phyloP scores from a whole-genome alignment of 2,888 invertebrate species.

The Listrodromus nycthemerus region DNA sequence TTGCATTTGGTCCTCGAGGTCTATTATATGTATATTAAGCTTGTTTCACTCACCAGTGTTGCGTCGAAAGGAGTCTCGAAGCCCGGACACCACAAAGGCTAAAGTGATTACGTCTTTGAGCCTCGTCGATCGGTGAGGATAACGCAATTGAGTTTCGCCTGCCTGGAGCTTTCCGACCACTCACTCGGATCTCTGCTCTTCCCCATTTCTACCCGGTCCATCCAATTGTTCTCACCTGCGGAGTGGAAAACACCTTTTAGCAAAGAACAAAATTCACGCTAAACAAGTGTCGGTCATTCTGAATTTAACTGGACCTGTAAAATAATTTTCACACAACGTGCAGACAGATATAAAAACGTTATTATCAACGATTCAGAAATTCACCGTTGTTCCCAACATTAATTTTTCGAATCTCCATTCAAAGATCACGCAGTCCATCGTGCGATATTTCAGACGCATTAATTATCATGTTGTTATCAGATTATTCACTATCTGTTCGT shows the following conservation, averaged over 20 bases:
- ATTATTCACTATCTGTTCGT: background rate
- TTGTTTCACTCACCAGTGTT: background rate
- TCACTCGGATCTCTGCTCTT: slow-evolving; percentile 21
- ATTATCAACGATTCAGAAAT: background rate
- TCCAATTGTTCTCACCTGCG: slow-evolving; percentile 24
- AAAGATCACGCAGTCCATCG: background rate
- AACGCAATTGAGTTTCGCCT: slow-evolving; percentile 36
- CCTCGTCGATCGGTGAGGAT: slow-evolving; percentile 14
- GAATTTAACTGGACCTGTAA: background rate
- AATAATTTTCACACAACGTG: background rate
- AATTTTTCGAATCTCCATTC: background rate
- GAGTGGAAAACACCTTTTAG: slow-evolving; percentile 9
- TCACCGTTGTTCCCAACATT: background rate
- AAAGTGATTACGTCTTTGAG: slow-evolving; percentile 14
- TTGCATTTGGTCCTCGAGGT: background rate
- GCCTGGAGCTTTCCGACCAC: slow-evolving; percentile 19
- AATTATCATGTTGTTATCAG: background rate
- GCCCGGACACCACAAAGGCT: slow-evolving; percentile 3
- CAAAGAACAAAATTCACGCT: background rate
- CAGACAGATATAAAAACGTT: too few relatives aligned
- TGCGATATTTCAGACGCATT: background rate
- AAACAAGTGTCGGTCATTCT: background rate
- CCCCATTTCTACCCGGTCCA: background rate
- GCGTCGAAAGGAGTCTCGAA: slow-evolving; percentile 1
- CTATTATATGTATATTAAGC: background rate